Evolutionary conservation across 2,113 vertebrate genomes (phyloP).

Genomic region (Bungarus multicinctus): DNA sequence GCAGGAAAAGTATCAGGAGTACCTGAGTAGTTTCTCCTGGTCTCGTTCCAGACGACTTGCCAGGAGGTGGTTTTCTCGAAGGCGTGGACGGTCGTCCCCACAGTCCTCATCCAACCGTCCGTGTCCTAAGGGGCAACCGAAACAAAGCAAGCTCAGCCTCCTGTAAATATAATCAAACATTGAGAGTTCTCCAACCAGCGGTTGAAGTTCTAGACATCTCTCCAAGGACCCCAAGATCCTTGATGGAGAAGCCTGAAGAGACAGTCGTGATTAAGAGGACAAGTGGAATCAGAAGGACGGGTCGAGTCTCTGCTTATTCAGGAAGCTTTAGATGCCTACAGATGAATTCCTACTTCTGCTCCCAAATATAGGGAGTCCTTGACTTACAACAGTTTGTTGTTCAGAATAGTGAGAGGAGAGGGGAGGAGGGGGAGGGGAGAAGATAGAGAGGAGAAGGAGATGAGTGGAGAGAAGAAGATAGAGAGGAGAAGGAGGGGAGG

Average conservation of each 20-base stretch:
- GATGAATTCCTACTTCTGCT: neutral
- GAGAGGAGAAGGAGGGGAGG: too few relatives aligned
- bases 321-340: neutral
- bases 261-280: neutral
- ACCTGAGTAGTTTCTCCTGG: conserved; percentile 95
- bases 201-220: neutral
- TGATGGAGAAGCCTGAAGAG: neutral
- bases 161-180: neutral
- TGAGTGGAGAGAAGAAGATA: too few relatives aligned
- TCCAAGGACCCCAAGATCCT: neutral
- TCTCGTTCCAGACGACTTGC: conserved; percentile 86
- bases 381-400: neutral
- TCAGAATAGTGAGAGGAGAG: too few relatives aligned
- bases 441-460: too few relatives aligned
- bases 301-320: neutral
- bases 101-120: conserved; percentile 82
- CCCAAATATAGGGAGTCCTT: neutral
- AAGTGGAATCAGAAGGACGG: neutral
- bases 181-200: neutral
- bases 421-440: too few relatives aligned
- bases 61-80: conserved; percentile 83
- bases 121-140: conserved; percentile 52
- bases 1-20: neutral
- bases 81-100: conserved; percentile 78
- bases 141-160: accelerated